Evolutionary conservation across 2,797 vertebrate genomes (phyloP).

Genomic region (Karalla daura): DNA sequence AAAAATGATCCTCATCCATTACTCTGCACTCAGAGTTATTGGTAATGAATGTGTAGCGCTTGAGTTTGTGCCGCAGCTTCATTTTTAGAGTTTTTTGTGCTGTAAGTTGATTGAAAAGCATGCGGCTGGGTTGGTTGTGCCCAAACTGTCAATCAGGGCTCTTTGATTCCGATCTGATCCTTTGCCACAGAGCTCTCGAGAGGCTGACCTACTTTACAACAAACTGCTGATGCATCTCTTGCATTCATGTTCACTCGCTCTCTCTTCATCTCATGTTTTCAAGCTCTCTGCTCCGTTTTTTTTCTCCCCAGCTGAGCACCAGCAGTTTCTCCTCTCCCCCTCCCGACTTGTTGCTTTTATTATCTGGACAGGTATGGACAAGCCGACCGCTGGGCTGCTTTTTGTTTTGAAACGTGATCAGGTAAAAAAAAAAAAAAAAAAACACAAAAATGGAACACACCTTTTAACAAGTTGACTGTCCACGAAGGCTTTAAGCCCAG

Average conservation of each 20-base stretch:
- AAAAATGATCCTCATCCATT: neutral
- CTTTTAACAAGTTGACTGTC: constrained; percentile 69
- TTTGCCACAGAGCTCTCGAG: constrained; percentile 38
- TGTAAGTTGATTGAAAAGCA: constrained; percentile 4
- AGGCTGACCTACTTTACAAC: constrained; percentile 69
- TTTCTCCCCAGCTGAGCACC: constrained; percentile 43
- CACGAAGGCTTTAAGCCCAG: constrained; percentile 16
- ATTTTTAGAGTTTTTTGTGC: constrained; percentile 1
- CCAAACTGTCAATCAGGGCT: constrained; percentile 61
- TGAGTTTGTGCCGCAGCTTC: neutral
- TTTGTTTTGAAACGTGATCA: constrained; percentile 84
- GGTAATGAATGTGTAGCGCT: neutral
- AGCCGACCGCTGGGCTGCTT: constrained; percentile 58
- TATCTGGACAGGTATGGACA: constrained; percentile 82
- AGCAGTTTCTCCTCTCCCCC: constrained; percentile 41
- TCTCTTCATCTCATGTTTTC: constrained; percentile 31
- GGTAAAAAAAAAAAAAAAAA: too few relatives aligned
- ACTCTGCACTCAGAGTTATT: neutral
- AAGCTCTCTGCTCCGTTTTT: constrained; percentile 47
- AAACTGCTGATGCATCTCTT: constrained; percentile 58
- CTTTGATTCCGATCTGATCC: constrained; percentile 55
- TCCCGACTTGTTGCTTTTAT: constrained; percentile 59
- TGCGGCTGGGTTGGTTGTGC: constrained; percentile 27
- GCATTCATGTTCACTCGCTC: constrained; percentile 40
- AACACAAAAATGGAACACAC: constrained; percentile 63